A percentile compares a stretch with the other conserved stretches of the same genome.
These are phyloP conservation scores for Labeo catla DNA, from an alignment of 2,113 vertebrate genomes.

Conservation along the genomic window DNA sequence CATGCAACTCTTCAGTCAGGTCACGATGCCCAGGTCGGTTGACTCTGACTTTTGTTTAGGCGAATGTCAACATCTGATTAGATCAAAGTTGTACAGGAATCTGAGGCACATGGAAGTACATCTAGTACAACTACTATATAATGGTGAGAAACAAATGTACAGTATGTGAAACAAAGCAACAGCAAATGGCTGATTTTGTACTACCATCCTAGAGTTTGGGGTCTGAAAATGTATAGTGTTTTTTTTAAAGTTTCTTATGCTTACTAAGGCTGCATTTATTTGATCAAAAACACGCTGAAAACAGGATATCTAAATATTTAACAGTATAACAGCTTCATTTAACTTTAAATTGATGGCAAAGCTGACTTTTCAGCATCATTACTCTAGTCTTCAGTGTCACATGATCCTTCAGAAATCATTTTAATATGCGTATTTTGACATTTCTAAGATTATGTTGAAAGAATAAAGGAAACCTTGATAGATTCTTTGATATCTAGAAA, in stretches of 20 bases:
- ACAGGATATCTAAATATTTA: too few relatives aligned
- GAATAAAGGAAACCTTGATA: too few relatives aligned
- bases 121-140: neutral
- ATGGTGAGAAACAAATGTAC: neutral
- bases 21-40: neutral
- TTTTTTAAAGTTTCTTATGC: neutral
- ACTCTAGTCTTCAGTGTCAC: too few relatives aligned
- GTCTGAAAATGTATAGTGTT: neutral
- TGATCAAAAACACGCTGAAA: neutral
- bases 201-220: neutral
- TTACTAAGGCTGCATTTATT: neutral
- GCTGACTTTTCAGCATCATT: too few relatives aligned
- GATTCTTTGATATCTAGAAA: too few relatives aligned
- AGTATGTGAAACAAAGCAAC: neutral
- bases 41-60: neutral
- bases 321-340: too few relatives aligned
- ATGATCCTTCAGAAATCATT: too few relatives aligned
- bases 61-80: neutral
- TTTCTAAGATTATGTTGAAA: too few relatives aligned
- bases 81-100: neutral
- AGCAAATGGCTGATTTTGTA: neutral
- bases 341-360: too few relatives aligned
- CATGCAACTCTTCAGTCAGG: neutral
- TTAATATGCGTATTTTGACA: too few relatives aligned
- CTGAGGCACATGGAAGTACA: neutral